Percentiles rank a stretch among this genome's conserved stretches.
phyloP scores from a whole-genome alignment of 2,797 vertebrate genomes.

The Trichosurus vulpecula region DNA sequence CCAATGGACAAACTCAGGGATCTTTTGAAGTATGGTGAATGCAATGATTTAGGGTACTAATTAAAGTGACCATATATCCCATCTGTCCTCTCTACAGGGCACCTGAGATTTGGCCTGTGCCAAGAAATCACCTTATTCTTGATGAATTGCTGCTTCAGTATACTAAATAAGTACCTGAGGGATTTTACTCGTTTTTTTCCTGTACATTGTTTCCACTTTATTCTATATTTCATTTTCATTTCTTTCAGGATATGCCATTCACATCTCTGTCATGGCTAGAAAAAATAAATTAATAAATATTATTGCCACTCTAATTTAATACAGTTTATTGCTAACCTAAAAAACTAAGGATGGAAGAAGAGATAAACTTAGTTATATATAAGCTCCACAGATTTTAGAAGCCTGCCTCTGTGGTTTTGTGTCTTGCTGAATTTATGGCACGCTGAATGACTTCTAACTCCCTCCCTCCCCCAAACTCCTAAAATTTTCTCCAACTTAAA shows the following conservation, averaged over 20 bases:
- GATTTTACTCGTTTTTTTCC: not conserved
- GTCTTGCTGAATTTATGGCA: constrained; percentile 47
- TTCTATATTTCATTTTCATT: not conserved
- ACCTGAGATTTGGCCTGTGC: not conserved
- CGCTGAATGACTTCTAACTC: not conserved
- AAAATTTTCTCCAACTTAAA: constrained; percentile 60
- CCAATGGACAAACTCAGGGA: not conserved
- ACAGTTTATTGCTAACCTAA: not conserved
- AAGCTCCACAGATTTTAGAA: constrained; percentile 15
- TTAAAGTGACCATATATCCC: not conserved
- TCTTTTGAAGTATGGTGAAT: not conserved
- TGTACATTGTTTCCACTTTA: not conserved
- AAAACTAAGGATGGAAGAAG: not conserved
- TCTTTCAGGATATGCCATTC: not conserved
- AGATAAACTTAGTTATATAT: not conserved
- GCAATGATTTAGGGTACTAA: not conserved
- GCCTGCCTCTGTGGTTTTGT: constrained; percentile 46
- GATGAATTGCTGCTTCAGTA: not conserved
- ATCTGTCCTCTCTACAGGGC: not conserved
- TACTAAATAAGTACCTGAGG: not conserved
- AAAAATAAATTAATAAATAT: not conserved
- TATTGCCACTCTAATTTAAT: constrained; percentile 17
- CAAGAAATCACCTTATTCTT: not conserved
- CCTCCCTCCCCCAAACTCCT: constrained; percentile 11
- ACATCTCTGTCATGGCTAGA: constrained; percentile 19